phyloP scores from a whole-genome alignment of 2,888 invertebrate genomes.

The Papilio elwesi region DNA sequence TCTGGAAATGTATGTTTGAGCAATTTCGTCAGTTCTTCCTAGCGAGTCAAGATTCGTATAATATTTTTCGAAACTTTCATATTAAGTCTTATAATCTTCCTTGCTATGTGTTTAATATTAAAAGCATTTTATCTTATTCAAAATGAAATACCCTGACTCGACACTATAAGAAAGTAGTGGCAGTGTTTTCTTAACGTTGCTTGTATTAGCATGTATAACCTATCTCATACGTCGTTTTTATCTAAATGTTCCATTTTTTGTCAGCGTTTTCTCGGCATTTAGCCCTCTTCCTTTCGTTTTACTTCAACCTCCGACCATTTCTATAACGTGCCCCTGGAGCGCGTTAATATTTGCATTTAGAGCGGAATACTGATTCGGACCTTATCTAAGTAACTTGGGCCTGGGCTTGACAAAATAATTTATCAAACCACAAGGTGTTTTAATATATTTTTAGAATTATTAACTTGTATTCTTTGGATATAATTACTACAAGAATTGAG shows the following conservation, averaged over 20 bases:
- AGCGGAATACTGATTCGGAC: slow-evolving; percentile 81
- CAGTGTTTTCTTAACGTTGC: slow-evolving; percentile 14
- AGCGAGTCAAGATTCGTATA: no score
- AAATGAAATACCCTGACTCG: background rate
- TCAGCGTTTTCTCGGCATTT: slow-evolving; percentile 77
- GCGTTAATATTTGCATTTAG: slow-evolving; percentile 83
- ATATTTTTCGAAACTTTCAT: no score
- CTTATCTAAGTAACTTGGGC: slow-evolving; percentile 79
- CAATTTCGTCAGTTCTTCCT: no score
- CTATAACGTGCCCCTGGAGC: slow-evolving; percentile 79
- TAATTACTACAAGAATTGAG: no score
- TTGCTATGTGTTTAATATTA: no score
- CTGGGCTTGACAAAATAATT: slow-evolving; percentile 60
- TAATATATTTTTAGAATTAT: background rate
- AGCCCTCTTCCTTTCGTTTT: slow-evolving; percentile 75
- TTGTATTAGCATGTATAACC: slow-evolving; percentile 25
- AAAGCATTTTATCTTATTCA: background rate
- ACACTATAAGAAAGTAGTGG: slow-evolving; percentile 14
- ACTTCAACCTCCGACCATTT: slow-evolving; percentile 77
- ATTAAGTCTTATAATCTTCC: no score
- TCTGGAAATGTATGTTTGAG: no score
- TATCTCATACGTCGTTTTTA: slow-evolving; percentile 27
- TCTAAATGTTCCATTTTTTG: slow-evolving; percentile 33
- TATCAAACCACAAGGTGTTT: background rate
- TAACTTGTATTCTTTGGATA: background rate